A percentile compares a stretch with the other conserved stretches of the same genome.
Conservation (phyloP, 1,140 invertebrate species). For the Meloidogyne floridensis region DNA sequence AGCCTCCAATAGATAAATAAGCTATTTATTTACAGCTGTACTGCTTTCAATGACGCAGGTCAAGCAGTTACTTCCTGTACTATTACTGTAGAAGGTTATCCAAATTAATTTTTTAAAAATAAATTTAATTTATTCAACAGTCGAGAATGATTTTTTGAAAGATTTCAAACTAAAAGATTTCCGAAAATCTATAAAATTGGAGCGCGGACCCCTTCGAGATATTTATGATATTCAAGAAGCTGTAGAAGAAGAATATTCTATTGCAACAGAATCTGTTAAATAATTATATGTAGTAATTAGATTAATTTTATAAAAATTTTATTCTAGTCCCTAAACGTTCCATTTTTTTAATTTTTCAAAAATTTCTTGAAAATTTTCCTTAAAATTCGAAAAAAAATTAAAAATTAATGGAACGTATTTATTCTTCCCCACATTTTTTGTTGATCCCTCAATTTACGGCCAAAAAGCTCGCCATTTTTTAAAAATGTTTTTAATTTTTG, state of each 20-base stretch:
- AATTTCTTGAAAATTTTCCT: no score
- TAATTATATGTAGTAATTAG: background rate
- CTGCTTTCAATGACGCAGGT: constrained; percentile 87
- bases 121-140: constrained; percentile 44
- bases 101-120: constrained; percentile 58
- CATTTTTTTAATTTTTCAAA: background rate
- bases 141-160: constrained; percentile 37
- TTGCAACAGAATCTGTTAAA: constrained; percentile 22
- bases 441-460: background rate
- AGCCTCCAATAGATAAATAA: background rate
- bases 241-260: constrained; percentile 43
- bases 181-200: constrained; percentile 11
- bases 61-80: constrained; percentile 84
- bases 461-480: constrained; percentile 1
- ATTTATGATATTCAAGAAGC: constrained; percentile 66
- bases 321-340: background rate
- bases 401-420: background rate
- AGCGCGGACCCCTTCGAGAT: constrained; percentile 54
- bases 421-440: background rate
- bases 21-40: constrained; percentile 68
- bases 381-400: background rate
- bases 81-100: constrained; percentile 85
- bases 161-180: constrained; percentile 26
- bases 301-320: background rate
- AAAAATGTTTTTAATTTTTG: background rate